Evolutionary conservation across 1,140 invertebrate species (phyloP), one percentile per base, ranked within the genome.

Genomic region (Cotesia typhae): DNA sequence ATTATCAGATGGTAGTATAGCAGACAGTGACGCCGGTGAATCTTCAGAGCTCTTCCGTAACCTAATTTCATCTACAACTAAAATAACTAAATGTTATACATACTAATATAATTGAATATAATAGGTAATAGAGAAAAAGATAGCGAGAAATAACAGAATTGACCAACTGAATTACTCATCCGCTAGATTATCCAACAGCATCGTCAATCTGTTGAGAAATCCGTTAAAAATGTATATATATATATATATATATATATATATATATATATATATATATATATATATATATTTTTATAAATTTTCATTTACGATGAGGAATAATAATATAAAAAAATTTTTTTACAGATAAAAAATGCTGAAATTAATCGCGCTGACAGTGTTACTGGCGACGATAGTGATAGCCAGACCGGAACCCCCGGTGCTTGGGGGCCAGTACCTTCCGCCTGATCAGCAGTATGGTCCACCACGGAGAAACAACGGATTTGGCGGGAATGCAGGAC

Each of bases 351-450:
- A 82, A 79, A 81, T 81, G 78, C 74, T 75, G 69, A 71, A 47
- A 71, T 71, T 69, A 67, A 60, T 77, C 64, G 55, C 77, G 69
- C 69, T 82, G 72, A 72, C 71, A 52, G 70, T 83, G 67, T 64
- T 81, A 71, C 71, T 76, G 59, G 74, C 41, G n/a, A 61, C 72
- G 14, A 73, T 70, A 67, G 71, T 73, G 9, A 61, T 75, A 20
- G 76, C 77, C 14, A 77, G 77, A 55, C 81, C 83, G 47, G 83
- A 84, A 73, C 83, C 83, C 5, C 82, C 83, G 41, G 85, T 87
- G 6, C 41, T 47, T 10, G 41, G 41, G 67, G 88, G 84, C 71
- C 87, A 88, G 74, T 89, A 89, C 75, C 81, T 89, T 66, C 87
- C 88, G 4, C 82, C 85, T 69, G 88, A 88, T 79, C 79, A 68